Conservation (phyloP, 1,140 invertebrate genomes). For the Tetranychus urticae region DNA sequence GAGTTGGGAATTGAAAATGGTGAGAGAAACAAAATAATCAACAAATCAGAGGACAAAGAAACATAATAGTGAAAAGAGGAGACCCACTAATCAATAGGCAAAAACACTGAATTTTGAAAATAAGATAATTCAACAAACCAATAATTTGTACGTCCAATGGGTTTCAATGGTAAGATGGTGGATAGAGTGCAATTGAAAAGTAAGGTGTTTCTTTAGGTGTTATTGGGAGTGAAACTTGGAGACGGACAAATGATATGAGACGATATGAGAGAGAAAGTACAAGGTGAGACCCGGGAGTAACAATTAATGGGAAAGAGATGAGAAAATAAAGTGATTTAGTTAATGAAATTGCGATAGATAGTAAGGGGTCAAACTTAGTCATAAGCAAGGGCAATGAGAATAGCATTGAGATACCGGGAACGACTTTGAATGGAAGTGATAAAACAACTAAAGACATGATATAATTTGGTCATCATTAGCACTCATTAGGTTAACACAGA, state of each 20-base stretch:
- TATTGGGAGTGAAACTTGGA: constrained; percentile 2
- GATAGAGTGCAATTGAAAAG: constrained; percentile 5
- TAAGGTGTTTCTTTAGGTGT: constrained; percentile 1
- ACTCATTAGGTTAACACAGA: too few species aligned
- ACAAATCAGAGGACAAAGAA: too few species aligned
- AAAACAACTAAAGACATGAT: background rate
- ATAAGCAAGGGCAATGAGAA: background rate
- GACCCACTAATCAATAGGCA: too few species aligned
- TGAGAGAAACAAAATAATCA: too few species aligned
- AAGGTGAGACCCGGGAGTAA: background rate
- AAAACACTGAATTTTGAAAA: too few species aligned
- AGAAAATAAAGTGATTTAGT: background rate
- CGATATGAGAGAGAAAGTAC: background rate
- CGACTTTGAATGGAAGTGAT: background rate
- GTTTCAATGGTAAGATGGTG: constrained; percentile 4
- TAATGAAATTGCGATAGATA: background rate
- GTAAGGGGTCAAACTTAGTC: background rate
- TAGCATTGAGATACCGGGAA: background rate
- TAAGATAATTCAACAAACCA: too few species aligned
- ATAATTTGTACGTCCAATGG: background rate
- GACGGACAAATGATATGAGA: background rate
- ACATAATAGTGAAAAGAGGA: too few species aligned
- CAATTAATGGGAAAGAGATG: background rate
- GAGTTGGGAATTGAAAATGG: too few species aligned
- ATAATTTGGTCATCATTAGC: too few species aligned